phyloP scores from a whole-genome alignment of 2,888 invertebrate species.

The Caenorhabditis sulstoni region DNA sequence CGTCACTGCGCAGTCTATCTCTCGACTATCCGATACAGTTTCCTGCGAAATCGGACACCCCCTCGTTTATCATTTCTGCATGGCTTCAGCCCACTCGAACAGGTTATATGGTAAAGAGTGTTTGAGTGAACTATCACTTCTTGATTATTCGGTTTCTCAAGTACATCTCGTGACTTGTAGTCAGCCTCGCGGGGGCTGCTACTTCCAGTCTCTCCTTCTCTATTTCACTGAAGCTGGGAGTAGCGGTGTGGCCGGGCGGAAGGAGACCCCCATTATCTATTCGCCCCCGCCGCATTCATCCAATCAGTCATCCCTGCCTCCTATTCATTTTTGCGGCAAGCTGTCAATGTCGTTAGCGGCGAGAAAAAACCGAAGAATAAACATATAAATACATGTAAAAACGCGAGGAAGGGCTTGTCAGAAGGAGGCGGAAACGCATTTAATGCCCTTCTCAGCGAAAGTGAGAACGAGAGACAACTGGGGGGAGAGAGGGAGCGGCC shows the following conservation, averaged over 20 bases:
- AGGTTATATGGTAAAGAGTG: constrained; percentile 14
- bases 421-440: constrained; percentile 18
- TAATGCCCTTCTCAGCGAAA: constrained; percentile 48
- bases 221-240: background rate
- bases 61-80: constrained; percentile 43
- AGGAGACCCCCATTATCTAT: constrained; percentile 20
- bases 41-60: constrained; percentile 12
- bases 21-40: constrained; percentile 37
- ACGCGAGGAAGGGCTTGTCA: constrained; percentile 13
- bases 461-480: constrained; percentile 18
- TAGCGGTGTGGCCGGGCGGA: constrained; percentile 20
- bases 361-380: constrained; percentile 23
- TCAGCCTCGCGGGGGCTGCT: background rate
- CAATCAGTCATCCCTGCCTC: constrained; percentile 19
- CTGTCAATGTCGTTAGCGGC: constrained; percentile 47
- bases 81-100: constrained; percentile 28
- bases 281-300: constrained; percentile 8
- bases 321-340: constrained; percentile 40
- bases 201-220: background rate
- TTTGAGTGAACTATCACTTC: constrained; percentile 19
- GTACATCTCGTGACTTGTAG: constrained; percentile 16
- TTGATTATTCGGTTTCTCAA: too few species aligned
- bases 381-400: constrained; percentile 31
- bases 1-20: constrained; percentile 24
- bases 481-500: constrained; percentile 24